These are phyloP conservation scores for Varecia variegata DNA, from an alignment of 2,797 vertebrate species.

Conservation along the genomic window DNA sequence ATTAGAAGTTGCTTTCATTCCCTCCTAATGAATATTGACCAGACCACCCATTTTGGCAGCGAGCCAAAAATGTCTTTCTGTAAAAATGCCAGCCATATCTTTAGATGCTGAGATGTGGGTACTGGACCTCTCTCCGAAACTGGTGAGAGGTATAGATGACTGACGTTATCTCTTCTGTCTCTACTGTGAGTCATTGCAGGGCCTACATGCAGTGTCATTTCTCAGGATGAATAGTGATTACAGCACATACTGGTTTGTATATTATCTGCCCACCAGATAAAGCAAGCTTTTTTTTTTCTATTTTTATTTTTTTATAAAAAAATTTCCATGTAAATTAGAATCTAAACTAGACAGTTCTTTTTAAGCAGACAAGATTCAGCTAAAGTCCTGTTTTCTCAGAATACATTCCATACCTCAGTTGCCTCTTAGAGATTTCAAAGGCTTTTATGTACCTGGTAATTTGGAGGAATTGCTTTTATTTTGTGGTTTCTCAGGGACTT, in stretches of 20 bases:
- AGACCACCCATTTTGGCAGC: not conserved
- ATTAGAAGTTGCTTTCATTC: not conserved
- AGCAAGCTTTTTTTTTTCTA: constrained; percentile 57
- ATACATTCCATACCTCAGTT: constrained; percentile 66
- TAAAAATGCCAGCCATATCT: not conserved
- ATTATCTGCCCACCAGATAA: constrained; percentile 50
- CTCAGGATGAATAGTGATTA: constrained; percentile 40
- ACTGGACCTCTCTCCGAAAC: not conserved
- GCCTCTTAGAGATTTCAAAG: constrained; percentile 73
- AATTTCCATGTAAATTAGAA: constrained; percentile 73
- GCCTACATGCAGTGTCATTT: constrained; percentile 5
- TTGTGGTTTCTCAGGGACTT: constrained; percentile 74
- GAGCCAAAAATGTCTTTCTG: not conserved
- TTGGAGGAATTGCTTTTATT: constrained; percentile 77
- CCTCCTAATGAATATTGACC: not conserved
- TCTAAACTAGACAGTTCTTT: constrained; percentile 62
- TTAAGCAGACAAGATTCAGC: constrained; percentile 52
- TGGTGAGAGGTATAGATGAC: constrained; percentile 10
- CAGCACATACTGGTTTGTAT: constrained; percentile 52
- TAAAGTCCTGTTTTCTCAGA: constrained; percentile 61
- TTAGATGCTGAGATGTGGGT: constrained; percentile 15
- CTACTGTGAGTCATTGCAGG: constrained; percentile 19
- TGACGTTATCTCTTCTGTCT: not conserved
- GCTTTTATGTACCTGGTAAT: constrained; percentile 77
- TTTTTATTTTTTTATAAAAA: constrained; percentile 59